Evolutionary conservation across 2,113 vertebrate genomes (phyloP), one percentile per base, ranked within the genome.

Genomic region (Passer montanus): DNA sequence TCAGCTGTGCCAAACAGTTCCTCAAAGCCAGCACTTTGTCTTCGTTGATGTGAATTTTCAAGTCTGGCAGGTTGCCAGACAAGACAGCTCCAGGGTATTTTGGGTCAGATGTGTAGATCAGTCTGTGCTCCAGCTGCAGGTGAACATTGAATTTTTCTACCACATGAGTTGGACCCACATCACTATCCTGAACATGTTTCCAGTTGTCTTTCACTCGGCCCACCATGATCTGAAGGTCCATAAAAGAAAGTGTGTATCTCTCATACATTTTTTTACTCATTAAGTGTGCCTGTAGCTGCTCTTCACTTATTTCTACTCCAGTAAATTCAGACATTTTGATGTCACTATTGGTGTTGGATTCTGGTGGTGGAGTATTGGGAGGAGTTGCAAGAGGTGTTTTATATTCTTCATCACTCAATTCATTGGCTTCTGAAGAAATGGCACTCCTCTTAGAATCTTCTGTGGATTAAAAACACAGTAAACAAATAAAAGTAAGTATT

Each of bases 141-240:
- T 99, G 98, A 43, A 99, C 99, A 4, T 99, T 99, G 91, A 99
- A 99, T 88, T 99, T 99, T 97, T 99, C 99, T 2, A 99, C 99
- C 73, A 99, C 99, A 0, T 99, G 99, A 37, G 99, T 99, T 3
- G 99, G 99, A 21, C 99, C 99, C 44, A 99, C 99, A 10, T 99
- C 99, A 17, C 98, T 98, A 66, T 99, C 99, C 67, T 99, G 99
- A 67, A 99, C 96, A 1, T 99, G 99, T n/a, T 99, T 99, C 99
- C 99, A 99, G 89, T 99, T 99, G 98, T 99, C 99, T 91, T 98
- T 99, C 91, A 98, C 99, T 18, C 97, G 98, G 35, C 99, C 99
- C 7, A 99, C 99, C 99, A 99, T 99, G 94, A 99, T 99, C 98
- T 99, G 99, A 35, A 99, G 98, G 96, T 99, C 99, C 93, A 99